phyloP scores from a whole-genome alignment of 2,113 vertebrate species.

The Neoarius graeffei region DNA sequence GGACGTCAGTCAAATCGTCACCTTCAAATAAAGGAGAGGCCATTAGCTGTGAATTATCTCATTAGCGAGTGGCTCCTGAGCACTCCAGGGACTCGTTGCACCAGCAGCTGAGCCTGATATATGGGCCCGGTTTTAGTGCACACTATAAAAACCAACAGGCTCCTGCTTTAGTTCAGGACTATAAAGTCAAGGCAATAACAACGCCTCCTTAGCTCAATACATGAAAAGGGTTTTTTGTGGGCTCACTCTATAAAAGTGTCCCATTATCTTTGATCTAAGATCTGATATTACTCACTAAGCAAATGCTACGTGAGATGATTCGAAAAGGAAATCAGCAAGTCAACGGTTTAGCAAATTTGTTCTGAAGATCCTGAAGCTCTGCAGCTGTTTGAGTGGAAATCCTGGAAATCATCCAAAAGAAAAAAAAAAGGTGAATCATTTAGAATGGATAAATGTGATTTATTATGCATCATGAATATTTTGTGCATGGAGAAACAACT shows the following conservation, averaged over 20 bases:
- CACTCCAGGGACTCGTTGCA: constrained; percentile 54
- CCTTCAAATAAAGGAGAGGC: constrained; percentile 58
- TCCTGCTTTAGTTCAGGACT: constrained; percentile 44
- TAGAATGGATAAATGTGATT: constrained; percentile 22
- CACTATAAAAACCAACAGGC: constrained; percentile 54
- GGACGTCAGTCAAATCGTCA: constrained; percentile 61
- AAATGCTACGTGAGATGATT: constrained; percentile 28
- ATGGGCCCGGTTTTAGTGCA: constrained; percentile 49
- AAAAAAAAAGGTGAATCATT: constrained; percentile 29
- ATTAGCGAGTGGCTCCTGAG: constrained; percentile 52
- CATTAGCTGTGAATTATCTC: constrained; percentile 59
- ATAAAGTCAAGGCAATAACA: constrained; percentile 49
- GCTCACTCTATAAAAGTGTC: constrained; percentile 42
- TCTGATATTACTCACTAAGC: constrained; percentile 40
- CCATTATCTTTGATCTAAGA: constrained; percentile 51
- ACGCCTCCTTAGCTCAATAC: constrained; percentile 38
- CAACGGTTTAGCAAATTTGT: constrained; percentile 12
- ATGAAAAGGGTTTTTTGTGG: constrained; percentile 39
- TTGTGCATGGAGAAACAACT: neutral
- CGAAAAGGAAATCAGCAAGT: constrained; percentile 21
- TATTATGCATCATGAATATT: constrained; percentile 44
- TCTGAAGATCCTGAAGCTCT: neutral
- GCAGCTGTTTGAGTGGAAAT: constrained; percentile 22
- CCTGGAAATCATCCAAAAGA: neutral
- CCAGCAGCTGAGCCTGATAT: constrained; percentile 51